These are phyloP conservation scores for Acrocephalus kingi DNA, from an alignment of 2,113 vertebrate genomes.

Conservation along the genomic window DNA sequence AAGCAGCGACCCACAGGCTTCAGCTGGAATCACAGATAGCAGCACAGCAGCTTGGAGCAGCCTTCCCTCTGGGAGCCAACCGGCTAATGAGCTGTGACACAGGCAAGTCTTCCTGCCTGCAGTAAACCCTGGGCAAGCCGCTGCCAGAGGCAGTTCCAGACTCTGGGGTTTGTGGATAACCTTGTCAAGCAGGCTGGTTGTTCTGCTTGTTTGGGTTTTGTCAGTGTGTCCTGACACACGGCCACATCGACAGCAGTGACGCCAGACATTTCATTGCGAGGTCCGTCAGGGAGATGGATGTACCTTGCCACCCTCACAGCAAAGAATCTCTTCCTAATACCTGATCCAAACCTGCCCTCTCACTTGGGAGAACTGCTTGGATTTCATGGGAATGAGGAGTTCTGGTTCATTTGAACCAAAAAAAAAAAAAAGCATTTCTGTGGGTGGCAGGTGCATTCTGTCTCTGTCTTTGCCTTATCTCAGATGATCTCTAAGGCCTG, in stretches of 20 bases:
- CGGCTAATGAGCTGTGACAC: neutral
- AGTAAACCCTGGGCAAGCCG: neutral
- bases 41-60: neutral
- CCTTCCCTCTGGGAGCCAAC: neutral
- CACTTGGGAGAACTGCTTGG: neutral
- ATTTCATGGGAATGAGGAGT: neutral
- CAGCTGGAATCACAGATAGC: neutral
- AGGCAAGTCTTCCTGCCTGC: neutral
- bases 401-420: neutral
- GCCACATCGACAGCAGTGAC: fast-evolving
- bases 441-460: neutral
- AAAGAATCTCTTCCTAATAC: neutral
- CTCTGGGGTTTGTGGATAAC: neutral
- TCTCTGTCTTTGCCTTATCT: neutral
- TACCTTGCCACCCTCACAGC: neutral
- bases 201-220: neutral
- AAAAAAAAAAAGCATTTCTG: neutral
- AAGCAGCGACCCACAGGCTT: neutral
- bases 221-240: neutral
- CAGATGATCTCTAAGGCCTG: neutral
- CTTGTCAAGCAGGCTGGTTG: neutral
- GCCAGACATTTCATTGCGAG: fast-evolving
- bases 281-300: neutral
- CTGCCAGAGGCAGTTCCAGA: neutral
- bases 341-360: neutral